Conservation (phyloP, 2,888 invertebrate species). For the Dastarcus helophoroides region DNA sequence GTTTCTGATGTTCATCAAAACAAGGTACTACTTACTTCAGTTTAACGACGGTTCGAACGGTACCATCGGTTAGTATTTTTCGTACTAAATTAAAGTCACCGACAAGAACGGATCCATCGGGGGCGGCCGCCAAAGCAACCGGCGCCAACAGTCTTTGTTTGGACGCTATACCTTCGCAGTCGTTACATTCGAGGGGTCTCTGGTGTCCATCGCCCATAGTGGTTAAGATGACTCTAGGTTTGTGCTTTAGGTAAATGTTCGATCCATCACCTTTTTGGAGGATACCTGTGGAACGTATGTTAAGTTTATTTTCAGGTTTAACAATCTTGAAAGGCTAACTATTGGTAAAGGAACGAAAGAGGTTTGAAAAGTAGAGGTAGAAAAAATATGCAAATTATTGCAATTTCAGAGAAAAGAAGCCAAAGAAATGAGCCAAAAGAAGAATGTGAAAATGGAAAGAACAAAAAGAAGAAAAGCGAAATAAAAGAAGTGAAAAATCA, state of each 20-base stretch:
- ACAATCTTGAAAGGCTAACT: no score
- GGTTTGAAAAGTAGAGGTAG: no score
- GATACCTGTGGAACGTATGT: constrained; percentile 54
- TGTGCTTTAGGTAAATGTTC: constrained; percentile 86
- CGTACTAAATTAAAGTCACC: constrained; percentile 93
- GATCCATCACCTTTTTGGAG: constrained; percentile 96
- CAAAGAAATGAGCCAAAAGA: no score
- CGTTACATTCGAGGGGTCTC: constrained; percentile 71
- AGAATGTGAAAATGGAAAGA: no score
- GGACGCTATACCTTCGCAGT: constrained; percentile 68
- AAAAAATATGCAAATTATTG: no score
- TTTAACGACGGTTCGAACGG: constrained; percentile 66
- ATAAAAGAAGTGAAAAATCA: no score
- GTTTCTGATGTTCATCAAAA: constrained; percentile 4
- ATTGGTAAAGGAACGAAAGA: no score
- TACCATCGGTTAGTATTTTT: constrained; percentile 75
- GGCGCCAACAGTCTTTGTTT: constrained; percentile 81
- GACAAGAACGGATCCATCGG: constrained; percentile 89
- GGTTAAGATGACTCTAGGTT: constrained; percentile 81
- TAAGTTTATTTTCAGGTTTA: no score
- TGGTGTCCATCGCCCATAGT: constrained; percentile 88
- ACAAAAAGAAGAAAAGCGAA: no score
- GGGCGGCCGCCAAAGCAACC: constrained; percentile 80
- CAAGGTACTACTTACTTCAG: constrained; percentile 57
- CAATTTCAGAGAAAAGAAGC: no score